These are phyloP conservation scores for Porites cylindrica DNA, from an alignment of 92 coral and sea anemone species.

Conservation along the genomic window DNA sequence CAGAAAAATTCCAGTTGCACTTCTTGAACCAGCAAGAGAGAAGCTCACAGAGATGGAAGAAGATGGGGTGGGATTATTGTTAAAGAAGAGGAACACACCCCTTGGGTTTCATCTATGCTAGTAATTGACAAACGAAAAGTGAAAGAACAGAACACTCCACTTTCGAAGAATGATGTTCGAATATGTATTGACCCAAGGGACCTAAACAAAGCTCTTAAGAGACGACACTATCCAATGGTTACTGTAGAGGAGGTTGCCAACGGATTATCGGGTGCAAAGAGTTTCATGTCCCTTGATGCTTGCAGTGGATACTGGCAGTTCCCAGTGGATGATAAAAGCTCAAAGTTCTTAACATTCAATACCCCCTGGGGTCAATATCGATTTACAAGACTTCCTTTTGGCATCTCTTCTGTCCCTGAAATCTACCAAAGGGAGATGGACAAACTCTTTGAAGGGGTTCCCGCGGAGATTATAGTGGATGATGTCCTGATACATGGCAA, in stretches of 20 bases:
- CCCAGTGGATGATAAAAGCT: slow-evolving; percentile 56
- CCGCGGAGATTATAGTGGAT: too few species aligned
- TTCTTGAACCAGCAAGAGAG: too few species aligned
- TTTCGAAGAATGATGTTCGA: slow-evolving; percentile 17
- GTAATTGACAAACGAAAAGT: slow-evolving; percentile 60
- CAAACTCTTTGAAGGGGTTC: too few species aligned
- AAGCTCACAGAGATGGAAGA: too few species aligned
- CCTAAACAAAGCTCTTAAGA: slow-evolving; percentile 17
- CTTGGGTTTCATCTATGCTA: slow-evolving; percentile 57
- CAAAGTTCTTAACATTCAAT: slow-evolving; percentile 65
- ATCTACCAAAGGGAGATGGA: too few species aligned
- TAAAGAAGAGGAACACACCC: not conserved
- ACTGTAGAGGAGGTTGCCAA: not conserved
- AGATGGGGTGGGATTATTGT: too few species aligned
- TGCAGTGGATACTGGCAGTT: slow-evolving; percentile 62
- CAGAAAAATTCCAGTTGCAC: too few species aligned
- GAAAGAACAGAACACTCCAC: slow-evolving; percentile 47
- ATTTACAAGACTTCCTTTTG: too few species aligned
- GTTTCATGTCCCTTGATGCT: slow-evolving; percentile 55
- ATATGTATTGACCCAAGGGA: slow-evolving; percentile 49
- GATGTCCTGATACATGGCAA: too few species aligned
- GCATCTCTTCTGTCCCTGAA: too few species aligned
- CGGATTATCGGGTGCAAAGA: slow-evolving; percentile 3
- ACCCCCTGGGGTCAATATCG: slow-evolving; percentile 56
- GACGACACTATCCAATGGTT: too few species aligned